Conservation (phyloP, 2,113 vertebrate genomes). For the Sula dactylatra region DNA sequence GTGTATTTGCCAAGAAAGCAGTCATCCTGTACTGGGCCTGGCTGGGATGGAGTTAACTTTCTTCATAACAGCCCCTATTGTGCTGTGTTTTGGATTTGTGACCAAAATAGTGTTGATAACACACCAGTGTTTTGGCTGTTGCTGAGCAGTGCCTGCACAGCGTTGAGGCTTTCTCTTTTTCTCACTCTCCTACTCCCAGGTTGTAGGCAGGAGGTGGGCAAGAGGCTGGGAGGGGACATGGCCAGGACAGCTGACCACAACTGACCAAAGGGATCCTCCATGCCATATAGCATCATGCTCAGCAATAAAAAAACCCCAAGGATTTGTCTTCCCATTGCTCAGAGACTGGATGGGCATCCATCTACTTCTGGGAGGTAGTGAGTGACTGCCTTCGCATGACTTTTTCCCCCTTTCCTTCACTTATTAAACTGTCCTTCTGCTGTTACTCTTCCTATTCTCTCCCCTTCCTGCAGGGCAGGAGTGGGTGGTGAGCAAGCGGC, state of each 20-base stretch:
- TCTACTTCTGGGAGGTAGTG: not conserved
- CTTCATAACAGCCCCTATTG: not conserved
- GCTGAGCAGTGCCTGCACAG: not conserved
- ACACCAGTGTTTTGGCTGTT: not conserved
- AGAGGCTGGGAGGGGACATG: not conserved
- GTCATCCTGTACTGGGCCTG: not conserved
- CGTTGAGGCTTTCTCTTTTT: not conserved
- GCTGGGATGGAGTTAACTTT: not conserved
- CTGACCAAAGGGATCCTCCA: not conserved
- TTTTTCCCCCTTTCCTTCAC: not conserved
- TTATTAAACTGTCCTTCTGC: not conserved
- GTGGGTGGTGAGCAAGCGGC: accelerated
- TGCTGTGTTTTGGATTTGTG: not conserved
- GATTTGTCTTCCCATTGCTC: not conserved
- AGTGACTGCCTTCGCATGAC: not conserved
- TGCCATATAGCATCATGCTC: not conserved
- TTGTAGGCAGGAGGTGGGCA: not conserved
- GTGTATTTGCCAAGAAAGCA: not conserved
- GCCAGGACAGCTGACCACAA: not conserved
- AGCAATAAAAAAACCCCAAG: not conserved
- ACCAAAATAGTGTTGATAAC: not conserved
- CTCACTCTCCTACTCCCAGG: not conserved
- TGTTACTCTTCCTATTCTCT: not conserved
- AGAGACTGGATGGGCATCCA: not conserved
- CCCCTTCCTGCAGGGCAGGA: not conserved